Base-by-base conservation (phyloP, 2,113 vertebrate species). In the Pipra filicauda region DNA sequence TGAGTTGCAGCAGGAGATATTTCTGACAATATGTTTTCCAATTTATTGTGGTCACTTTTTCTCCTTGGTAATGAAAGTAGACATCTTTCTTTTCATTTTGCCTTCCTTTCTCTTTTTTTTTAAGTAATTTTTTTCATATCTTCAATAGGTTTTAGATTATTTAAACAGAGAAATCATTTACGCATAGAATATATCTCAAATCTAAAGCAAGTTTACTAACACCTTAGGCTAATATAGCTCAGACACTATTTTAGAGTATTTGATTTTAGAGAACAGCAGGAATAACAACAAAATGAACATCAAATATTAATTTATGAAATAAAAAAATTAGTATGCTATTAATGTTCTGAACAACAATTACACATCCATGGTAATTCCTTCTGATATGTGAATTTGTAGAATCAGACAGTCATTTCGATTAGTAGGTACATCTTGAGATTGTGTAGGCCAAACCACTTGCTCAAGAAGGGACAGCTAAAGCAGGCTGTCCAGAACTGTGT, bases 1-100 rank as follows among this genome's bases (percentile, higher is more conserved):
- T 89, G 26, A 72, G 15, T 91, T 95, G 35, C 81, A 86, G 59
- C 26, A 91, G 46, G 15, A 92, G 35, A 79, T 84, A 76, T 71
- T 94, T 86, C 37, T 80, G 27, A 71, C 17, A 44, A 14, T 23
- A 37, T 23, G 12, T 46, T 89, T 80, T 84, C 41, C 37, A 66
- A 57, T 72, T 86, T 84, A 37, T 55, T 83, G 35, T 44, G 21
- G n/a, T 57, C 26, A 49, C 8, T 39, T 87, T 76, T 89, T 39
- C 65, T 51, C 31, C 26, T 51, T 74, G 10, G 23, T 75, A 66
- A 44, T 8, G 55, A 88, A 58, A 80, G 6, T 8, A 70, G 88
- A 69, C 2, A 1, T 41, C 2, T 66, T 79, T 73, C n/a, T 54
- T 69, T 61, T 41, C 2, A 33, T 24, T 52, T 67, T 66, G 3